phyloP scores from a whole-genome alignment of 2,797 vertebrate genomes.

The Coluber constrictor region DNA sequence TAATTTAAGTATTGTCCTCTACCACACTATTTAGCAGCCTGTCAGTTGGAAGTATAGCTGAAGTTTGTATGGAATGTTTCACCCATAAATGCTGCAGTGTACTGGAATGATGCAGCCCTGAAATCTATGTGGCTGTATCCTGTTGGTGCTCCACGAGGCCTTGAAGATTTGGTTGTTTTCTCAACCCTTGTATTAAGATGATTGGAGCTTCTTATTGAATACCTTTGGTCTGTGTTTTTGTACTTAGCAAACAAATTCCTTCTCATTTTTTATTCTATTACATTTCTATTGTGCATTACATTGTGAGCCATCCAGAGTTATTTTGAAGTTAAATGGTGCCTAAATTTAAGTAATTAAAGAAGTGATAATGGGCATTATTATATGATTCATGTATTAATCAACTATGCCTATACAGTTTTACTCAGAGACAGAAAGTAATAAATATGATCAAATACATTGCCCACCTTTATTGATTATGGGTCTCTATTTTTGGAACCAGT shows the following conservation, averaged over 20 bases:
- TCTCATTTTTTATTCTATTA: background rate
- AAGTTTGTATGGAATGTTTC: background rate
- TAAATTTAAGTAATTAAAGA: background rate
- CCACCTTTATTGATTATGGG: background rate
- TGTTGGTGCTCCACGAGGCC: background rate
- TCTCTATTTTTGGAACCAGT: background rate
- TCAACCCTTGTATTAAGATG: background rate
- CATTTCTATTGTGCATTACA: background rate
- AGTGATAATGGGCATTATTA: background rate
- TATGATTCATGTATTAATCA: background rate
- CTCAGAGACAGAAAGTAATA: background rate
- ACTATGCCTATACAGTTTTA: background rate
- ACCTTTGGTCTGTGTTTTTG: background rate
- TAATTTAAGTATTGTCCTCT: background rate
- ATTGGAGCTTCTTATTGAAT: background rate
- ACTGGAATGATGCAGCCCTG: background rate
- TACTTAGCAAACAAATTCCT: background rate
- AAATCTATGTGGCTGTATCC: background rate
- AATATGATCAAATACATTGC: background rate
- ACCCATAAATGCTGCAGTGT: background rate
- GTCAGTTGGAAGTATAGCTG: background rate
- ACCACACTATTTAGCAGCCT: background rate
- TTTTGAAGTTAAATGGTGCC: background rate
- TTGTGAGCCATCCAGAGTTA: background rate
- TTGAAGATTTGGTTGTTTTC: background rate